phyloP scores from a whole-genome alignment of 2,888 invertebrate genomes.

The Brassicogethes aeneus region DNA sequence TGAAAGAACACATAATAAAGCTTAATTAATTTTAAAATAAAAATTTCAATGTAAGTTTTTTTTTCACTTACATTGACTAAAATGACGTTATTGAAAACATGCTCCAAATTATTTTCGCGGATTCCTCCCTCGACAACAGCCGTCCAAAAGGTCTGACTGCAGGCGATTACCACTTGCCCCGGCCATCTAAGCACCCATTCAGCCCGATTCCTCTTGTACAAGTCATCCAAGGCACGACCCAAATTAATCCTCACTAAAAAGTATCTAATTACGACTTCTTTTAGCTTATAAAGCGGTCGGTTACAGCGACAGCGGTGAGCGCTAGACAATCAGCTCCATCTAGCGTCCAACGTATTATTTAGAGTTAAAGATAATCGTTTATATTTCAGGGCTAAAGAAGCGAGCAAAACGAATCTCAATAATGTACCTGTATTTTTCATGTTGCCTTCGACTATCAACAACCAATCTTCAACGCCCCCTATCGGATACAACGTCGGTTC shows the following conservation, averaged over 20 bases:
- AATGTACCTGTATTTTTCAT: slow-evolving; percentile 57
- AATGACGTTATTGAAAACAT: slow-evolving; percentile 46
- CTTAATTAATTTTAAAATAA: too few species aligned
- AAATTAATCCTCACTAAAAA: slow-evolving; percentile 39
- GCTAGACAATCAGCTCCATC: too few species aligned
- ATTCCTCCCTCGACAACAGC: slow-evolving; percentile 60
- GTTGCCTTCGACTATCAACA: slow-evolving; percentile 55
- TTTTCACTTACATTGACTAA: slow-evolving; percentile 46
- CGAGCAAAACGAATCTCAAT: too few species aligned
- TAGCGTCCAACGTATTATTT: too few species aligned
- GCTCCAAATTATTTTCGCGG: slow-evolving; percentile 40
- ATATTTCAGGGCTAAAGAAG: too few species aligned
- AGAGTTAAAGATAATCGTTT: too few species aligned
- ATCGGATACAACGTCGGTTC: slow-evolving; percentile 57
- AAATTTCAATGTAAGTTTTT: too few species aligned
- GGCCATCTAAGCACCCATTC: slow-evolving; percentile 72
- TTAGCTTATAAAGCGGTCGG: not conserved
- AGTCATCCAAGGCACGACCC: slow-evolving; percentile 40
- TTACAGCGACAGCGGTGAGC: too few species aligned
- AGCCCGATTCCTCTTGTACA: slow-evolving; percentile 39
- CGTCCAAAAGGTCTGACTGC: slow-evolving; percentile 69
- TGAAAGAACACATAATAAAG: too few species aligned
- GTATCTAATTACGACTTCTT: not conserved
- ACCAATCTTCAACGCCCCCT: slow-evolving; percentile 71
- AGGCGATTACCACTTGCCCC: slow-evolving; percentile 70